Base-by-base conservation (phyloP, 2,797 vertebrate species). In the Hylomyscus alleni region DNA sequence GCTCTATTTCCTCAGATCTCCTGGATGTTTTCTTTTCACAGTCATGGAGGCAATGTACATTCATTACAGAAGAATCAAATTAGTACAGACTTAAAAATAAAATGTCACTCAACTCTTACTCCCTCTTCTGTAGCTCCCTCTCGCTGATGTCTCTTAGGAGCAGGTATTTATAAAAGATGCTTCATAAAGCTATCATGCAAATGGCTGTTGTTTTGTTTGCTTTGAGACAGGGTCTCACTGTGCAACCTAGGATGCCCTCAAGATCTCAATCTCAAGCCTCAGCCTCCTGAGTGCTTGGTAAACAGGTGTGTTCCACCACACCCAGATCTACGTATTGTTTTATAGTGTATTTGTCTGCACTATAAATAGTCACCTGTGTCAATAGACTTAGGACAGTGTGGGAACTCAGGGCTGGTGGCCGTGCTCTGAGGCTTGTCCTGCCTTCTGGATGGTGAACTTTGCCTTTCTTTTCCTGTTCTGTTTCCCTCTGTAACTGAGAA, bases 401-500 rank as follows among this genome's bases (percentile, higher is more conserved):
- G 77, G 76, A 96, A 73, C 47, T 94, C 56, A 73, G n/a, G 92
- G 65, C 76, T 93, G 56, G 29, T 73, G 78, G 89, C 54, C 50
- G n/a, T 47, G 69, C 86, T 95, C 10, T 52, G 92, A 91, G n/a
- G 69, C n/a, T 96, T 90, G 93, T 15, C 34, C 69, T 60, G 26
- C 44, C 81, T 93, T 92, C 60, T 62, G 44, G 50, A 34, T 92
- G 22, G 75, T 92, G 93, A 93, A 88, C 87, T 97, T 94, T 96
- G 80, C 76, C 91, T 83, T 80, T 78, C 82, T 89, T 86, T 85
- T 50, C 56, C 83, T 89, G 31, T 72, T 92, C 82, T 31, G 83
- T 85, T 93, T 93, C 75, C 52, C 83, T 84, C 52, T 95, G 34
- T 93, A 76, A 93, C 73, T 92, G 73, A 95, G 81, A 95, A 82